Evolutionary conservation across 1,140 invertebrate genomes (phyloP), one percentile per base, ranked within the genome.

Genomic region (Atta texana): DNA sequence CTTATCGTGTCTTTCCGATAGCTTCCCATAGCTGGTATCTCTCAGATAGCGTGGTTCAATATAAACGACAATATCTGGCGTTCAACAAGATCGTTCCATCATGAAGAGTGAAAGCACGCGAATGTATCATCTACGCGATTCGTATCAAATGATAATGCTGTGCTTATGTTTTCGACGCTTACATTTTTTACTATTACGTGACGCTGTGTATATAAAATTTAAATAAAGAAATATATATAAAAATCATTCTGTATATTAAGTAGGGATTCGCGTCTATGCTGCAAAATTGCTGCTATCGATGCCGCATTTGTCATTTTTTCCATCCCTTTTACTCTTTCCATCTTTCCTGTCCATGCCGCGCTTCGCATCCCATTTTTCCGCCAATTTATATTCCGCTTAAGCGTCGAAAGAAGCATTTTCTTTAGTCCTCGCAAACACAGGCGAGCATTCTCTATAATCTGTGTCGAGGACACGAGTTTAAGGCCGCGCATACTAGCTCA

Each of bases 1-100:
- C 84, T 91, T 91, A 89, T 92, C 88, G 7, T 77, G 82, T 85
- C 44, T 53, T 85, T 85, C 74, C 61, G 82, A 85, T 85, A 74
- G 31, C 49, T 49, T 24, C 28, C 28, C 57, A 10, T 66, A 53
- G n/a, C 78, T 57, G 28, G 21, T 28, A 28, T 31, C 28, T 74
- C 14, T 34, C 28, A 53, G 53, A 55, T 57, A 78, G 51, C 6
- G 44, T n/a, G 55, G 24, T 31, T 55, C 44, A 39, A 10, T 44
- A 39, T 81, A 55, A 78, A 61, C 57, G 72, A 69, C 59, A 34
- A 68, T 10, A 31, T 57, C 51, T 18, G 18, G 63, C 44, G n/a
- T 68, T 61, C 49, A n/a, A 16, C 14, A 53, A 21, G 7, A 55
- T 71, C 34, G 21, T 57, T 68, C 75, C 57, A 21, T 44, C 66